Evolutionary conservation across 2,888 invertebrate species (phyloP), one percentile per base, ranked within the genome.

Genomic region (Agrotis segetum): DNA sequence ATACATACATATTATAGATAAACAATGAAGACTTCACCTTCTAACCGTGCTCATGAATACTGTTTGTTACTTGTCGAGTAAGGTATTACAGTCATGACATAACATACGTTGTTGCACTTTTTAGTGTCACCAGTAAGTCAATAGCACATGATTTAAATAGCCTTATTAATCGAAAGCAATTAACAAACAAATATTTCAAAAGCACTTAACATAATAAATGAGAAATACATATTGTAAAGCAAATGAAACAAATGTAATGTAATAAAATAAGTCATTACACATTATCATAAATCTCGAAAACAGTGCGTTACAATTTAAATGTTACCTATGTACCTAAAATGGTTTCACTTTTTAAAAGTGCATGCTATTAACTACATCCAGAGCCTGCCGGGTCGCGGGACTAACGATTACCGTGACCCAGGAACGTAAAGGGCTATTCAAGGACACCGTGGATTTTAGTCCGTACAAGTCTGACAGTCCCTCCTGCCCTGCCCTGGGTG

Each of bases 251-350:
- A 49, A 68, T 58, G 21, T n/a, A n/a, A n/a, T n/a, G n/a, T n/a
- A 40, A 75, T 78, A 55, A 70, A 82, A 82, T 49, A 46, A 6
- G 24, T 58, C 29, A 62, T 49, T 16, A 44, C 67, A 47, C 9
- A 60, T 61, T 34, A 34, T 34, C 29, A 34, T 34, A 69, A 46
- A 77, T 69, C 63, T 81, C 64, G 81, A 79, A 81, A 85, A 79
- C 77, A 85, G 85, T 86, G 85, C 81, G 83, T 85, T 86, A 81
- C 78, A 61, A 69, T 76, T 77, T 40, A 58, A 17, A 2, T 11
- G 63, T 84, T 85, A 73, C 76, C 79, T 81, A 84, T n/a, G n/a
- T n/a, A n/a, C n/a, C n/a, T n/a, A n/a, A 85, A 65, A 63, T 34
- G 29, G 61, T 77, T 79, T 76, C 77, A 73, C 70, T 76, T 79